phyloP scores from a whole-genome alignment of 2,888 invertebrate species.

The Hirtodrosophila histrioides region DNA sequence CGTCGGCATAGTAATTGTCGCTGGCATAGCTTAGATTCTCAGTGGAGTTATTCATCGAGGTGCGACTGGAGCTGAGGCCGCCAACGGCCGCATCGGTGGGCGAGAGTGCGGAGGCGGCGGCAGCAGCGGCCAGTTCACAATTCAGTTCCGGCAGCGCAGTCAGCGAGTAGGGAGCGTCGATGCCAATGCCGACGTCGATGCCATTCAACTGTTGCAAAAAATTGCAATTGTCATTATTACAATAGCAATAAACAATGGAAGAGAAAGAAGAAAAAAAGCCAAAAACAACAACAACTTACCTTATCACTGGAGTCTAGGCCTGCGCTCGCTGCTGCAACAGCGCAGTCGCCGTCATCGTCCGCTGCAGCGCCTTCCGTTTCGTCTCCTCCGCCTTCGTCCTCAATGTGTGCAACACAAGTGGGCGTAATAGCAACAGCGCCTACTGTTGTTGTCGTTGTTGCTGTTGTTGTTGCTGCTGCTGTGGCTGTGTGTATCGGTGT shows the following conservation, averaged over 20 bases:
- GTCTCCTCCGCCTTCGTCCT: conserved; percentile 61
- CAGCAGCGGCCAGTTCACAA: conserved; percentile 54
- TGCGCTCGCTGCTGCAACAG: conserved; percentile 38
- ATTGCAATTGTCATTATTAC: conserved; percentile 14
- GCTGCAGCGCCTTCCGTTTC: conserved; percentile 32
- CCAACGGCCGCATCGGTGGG: conserved; percentile 57
- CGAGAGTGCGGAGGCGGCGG: conserved; percentile 61
- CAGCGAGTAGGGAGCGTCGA: conserved; percentile 50
- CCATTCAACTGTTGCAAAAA: conserved; percentile 43
- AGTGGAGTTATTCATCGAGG: conserved; percentile 83
- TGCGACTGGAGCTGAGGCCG: conserved; percentile 77
- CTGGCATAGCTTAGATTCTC: conserved; percentile 84
- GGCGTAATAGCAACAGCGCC: conserved; percentile 53
- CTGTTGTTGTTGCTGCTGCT: conserved; percentile 24
- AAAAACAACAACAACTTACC: conserved; percentile 48
- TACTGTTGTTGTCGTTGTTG: conserved; percentile 25
- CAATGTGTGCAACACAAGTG: conserved; percentile 57
- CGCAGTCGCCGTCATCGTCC: conserved; percentile 51
- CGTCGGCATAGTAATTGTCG: conserved; percentile 83
- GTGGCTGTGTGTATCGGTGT: conserved; percentile 9
- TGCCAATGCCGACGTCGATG: conserved; percentile 30
- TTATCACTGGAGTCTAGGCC: conserved; percentile 56
- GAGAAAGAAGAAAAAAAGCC: conserved; percentile 5
- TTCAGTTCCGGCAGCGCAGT: conserved; percentile 43
- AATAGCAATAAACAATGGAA: conserved; percentile 34